Conservation (phyloP, 2,888 invertebrate genomes). For the Luperina nickerlii region DNA sequence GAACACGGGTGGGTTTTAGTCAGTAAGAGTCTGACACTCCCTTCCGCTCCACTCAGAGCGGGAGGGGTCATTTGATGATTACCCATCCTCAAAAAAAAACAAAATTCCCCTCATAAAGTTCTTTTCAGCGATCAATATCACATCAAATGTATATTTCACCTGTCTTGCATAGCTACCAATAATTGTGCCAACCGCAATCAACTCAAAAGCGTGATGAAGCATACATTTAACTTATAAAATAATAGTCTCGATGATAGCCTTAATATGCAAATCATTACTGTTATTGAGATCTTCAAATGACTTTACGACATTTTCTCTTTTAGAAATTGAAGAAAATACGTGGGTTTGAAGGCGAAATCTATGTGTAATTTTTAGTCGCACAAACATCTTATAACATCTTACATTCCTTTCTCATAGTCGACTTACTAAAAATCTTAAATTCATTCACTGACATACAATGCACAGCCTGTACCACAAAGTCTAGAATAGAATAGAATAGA, state of each 20-base stretch:
- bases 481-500: too few species aligned
- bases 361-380: neutral
- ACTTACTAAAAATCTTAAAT: neutral
- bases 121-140: neutral
- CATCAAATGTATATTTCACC: neutral
- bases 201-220: neutral
- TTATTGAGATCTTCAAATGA: neutral
- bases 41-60: too few species aligned
- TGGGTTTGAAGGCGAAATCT: too few species aligned
- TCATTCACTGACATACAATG: neutral
- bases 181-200: neutral
- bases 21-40: too few species aligned
- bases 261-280: neutral
- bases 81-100: too few species aligned
- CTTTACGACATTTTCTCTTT: constrained; percentile 7
- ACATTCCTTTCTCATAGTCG: too few species aligned
- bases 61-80: too few species aligned
- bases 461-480: neutral
- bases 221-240: neutral
- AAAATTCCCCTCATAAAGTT: too few species aligned
- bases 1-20: too few species aligned
- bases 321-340: neutral
- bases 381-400: neutral
- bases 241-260: neutral
- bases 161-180: too few species aligned